A percentile compares a stretch with the other conserved stretches of the same genome.
These are phyloP conservation scores for Clostera curtula DNA, from an alignment of 2,888 invertebrate species.

Conservation along the genomic window DNA sequence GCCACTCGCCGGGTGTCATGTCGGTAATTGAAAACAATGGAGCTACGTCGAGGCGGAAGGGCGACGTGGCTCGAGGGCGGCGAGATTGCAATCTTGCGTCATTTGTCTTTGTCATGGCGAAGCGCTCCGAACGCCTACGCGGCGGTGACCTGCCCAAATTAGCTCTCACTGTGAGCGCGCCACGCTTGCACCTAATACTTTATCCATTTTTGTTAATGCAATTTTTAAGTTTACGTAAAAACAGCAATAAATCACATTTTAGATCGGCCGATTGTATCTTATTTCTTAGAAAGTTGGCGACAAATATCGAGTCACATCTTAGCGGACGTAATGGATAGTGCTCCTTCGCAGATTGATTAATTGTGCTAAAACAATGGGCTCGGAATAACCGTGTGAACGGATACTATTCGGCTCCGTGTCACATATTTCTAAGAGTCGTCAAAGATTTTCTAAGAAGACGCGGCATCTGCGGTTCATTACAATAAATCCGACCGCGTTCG, in stretches of 20 bases:
- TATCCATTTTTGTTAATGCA: conserved; percentile 1
- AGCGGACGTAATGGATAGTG: too few species aligned
- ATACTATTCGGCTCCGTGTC: conserved; percentile 27
- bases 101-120: conserved; percentile 83
- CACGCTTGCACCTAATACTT: conserved; percentile 1
- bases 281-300: too few species aligned
- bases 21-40: conserved; percentile 74
- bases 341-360: not conserved
- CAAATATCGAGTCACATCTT: too few species aligned
- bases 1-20: conserved; percentile 62
- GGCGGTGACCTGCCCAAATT: conserved; percentile 60
- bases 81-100: conserved; percentile 84
- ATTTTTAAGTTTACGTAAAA: not conserved
- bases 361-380: not conserved
- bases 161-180: conserved; percentile 29
- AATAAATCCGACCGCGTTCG: conserved; percentile 65
- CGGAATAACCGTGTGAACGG: conserved; percentile 24
- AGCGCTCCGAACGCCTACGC: conserved; percentile 53
- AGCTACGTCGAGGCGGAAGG: conserved; percentile 59
- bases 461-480: conserved; percentile 62
- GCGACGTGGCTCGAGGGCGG: conserved; percentile 61
- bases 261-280: too few species aligned
- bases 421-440: conserved; percentile 59
- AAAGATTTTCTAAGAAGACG: conserved; percentile 61
- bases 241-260: not conserved